Conservation (phyloP, 2,888 invertebrate species). For the Napeogenes inachia region DNA sequence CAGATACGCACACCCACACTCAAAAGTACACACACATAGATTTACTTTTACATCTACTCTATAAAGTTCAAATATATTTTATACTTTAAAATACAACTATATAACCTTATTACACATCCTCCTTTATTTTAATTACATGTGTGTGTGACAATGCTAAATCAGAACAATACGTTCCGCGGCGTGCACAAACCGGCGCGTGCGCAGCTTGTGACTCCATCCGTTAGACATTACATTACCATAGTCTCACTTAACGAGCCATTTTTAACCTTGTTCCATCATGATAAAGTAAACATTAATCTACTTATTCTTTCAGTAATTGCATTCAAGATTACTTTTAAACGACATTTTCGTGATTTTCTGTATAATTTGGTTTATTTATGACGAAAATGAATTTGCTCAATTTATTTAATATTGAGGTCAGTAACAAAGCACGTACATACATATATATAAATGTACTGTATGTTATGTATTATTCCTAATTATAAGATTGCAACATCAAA, state of each 20-base stretch:
- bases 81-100: neutral
- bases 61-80: too few relatives aligned
- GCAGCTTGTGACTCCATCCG: slow-evolving; percentile 35
- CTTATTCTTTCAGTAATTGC: neutral
- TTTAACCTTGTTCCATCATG: neutral
- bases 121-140: slow-evolving; percentile 2
- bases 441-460: too few relatives aligned
- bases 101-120: neutral
- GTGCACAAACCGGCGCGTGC: slow-evolving; percentile 38
- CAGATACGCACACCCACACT: too few relatives aligned
- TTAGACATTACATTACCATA: slow-evolving; percentile 38
- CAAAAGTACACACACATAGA: too few relatives aligned
- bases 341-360: slow-evolving; percentile 2
- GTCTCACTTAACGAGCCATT: slow-evolving; percentile 19
- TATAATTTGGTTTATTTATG: slow-evolving; percentile 2
- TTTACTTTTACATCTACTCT: too few relatives aligned
- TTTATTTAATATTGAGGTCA: neutral
- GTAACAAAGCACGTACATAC: too few relatives aligned
- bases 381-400: slow-evolving; percentile 1
- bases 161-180: slow-evolving; percentile 29
- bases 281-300: neutral
- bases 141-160: slow-evolving; percentile 3
- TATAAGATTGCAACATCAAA: too few relatives aligned
- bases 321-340: neutral
- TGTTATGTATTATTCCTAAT: too few relatives aligned